Percentiles rank a stretch among this genome's conserved stretches.
phyloP scores from a whole-genome alignment of 2,113 vertebrate genomes.

The Sebastes schlegelii region DNA sequence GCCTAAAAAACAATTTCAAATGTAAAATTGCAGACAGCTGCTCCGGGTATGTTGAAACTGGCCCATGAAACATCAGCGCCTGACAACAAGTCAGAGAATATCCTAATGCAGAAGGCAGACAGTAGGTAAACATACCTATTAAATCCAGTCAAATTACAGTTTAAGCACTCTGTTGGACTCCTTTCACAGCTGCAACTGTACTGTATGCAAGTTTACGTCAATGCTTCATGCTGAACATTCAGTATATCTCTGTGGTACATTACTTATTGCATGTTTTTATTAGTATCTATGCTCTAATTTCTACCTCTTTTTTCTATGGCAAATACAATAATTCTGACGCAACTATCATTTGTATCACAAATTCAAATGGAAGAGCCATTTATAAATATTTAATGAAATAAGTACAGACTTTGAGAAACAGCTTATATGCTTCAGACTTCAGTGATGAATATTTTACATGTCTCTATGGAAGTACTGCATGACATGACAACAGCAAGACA shows the following conservation, averaged over 20 bases:
- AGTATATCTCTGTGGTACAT: background rate
- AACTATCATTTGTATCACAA: background rate
- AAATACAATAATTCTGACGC: background rate
- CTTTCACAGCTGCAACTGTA: slow-evolving; percentile 28
- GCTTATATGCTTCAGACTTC: background rate
- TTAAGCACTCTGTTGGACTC: background rate
- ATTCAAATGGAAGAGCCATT: background rate
- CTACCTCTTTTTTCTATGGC: background rate
- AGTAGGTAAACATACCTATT: slow-evolving; percentile 21
- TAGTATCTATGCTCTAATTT: background rate
- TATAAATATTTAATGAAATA: background rate
- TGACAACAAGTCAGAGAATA: slow-evolving; percentile 31
- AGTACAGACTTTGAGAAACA: background rate
- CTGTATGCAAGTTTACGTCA: background rate
- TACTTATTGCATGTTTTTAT: background rate
- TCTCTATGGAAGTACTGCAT: background rate
- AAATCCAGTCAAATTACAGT: slow-evolving; percentile 12
- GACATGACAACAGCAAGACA: background rate
- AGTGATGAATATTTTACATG: background rate
- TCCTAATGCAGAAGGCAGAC: slow-evolving; percentile 17
- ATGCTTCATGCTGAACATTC: background rate
- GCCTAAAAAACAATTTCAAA: slow-evolving; percentile 50
- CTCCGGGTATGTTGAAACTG: slow-evolving; percentile 38
- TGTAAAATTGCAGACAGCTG: slow-evolving; percentile 65
- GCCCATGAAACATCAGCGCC: slow-evolving; percentile 36